Conservation (phyloP, 2,888 invertebrate genomes). For the Netelia inedita region DNA sequence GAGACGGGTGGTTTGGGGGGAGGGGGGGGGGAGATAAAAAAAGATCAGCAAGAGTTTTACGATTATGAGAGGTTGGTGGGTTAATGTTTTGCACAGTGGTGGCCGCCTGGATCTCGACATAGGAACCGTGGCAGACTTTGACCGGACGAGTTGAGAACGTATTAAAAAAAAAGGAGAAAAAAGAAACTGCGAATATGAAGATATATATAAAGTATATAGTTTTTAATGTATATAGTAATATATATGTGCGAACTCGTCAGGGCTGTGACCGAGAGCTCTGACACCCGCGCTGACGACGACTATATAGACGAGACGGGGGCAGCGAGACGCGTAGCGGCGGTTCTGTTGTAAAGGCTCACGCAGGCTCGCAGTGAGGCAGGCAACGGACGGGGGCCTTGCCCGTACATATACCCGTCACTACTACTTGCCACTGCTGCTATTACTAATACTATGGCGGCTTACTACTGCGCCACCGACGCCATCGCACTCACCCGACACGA, state of each 20-base stretch:
- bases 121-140: background rate
- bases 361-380: slow-evolving; percentile 83
- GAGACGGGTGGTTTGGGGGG: background rate
- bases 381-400: slow-evolving; percentile 74
- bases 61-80: background rate
- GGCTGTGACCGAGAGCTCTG: slow-evolving; percentile 80
- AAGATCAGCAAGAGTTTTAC: background rate
- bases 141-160: background rate
- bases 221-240: slow-evolving; percentile 18
- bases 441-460: background rate
- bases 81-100: background rate
- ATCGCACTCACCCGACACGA: slow-evolving; percentile 34
- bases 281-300: slow-evolving; percentile 47
- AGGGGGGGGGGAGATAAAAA: background rate
- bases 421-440: slow-evolving; percentile 9
- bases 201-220: background rate
- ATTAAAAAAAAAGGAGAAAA: background rate
- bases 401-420: slow-evolving; percentile 48
- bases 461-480: slow-evolving; percentile 4
- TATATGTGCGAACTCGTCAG: slow-evolving; percentile 56
- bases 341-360: slow-evolving; percentile 80
- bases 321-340: slow-evolving; percentile 49
- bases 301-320: slow-evolving; percentile 42
- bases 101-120: background rate
- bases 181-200: slow-evolving; percentile 18